Evolutionary conservation across 1,140 invertebrate genomes (phyloP), one percentile per base, ranked within the genome.

Genomic region (Drosophila mayri): DNA sequence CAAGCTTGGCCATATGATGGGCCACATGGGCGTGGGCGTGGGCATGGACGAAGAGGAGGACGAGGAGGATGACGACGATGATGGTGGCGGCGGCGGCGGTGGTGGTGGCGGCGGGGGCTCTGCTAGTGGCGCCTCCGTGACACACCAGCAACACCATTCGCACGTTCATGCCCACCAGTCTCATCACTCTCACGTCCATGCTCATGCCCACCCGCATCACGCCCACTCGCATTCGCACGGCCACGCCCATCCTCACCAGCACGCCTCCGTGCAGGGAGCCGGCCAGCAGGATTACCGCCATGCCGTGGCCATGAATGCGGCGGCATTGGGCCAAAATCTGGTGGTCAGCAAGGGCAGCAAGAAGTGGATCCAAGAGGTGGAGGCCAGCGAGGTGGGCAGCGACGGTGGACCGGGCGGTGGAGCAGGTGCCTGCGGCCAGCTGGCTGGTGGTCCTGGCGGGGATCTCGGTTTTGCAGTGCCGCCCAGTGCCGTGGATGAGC

Each of bases 261-360:
- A 83, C 9, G 30, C 66, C 38, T n/a, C 37, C 8, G 65, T 30
- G 2, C 76, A 83, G 50, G 79, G 75, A 11, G 28, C 67, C 5
- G 43, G 52, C 0, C 84, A 86, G 49, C 76, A 85, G 32, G 57
- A 76, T n/a, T 92, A 92, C 61, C 87, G 91, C 4, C 91, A 91
- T 52, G 75, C 79, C 18, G 77, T 80, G 1, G 80, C 74, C 32
- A 92, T 92, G 86, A 92, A 90, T 35, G 85, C 46, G 14, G 46
- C 65, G 0, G 76, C 86, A 2, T 52, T 91, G 9, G 92, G 92
- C 25, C 87, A 92, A 47, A 92, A 92, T 71, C 73, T 92, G 63
- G 92, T 93, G 47, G 91, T 92, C 47, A 92, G 91, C 67, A 93
- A 93, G 66, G 92, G 92, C 18, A 92, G 92, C 73, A 92, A 92